These are phyloP conservation scores for Stigmatopora argus DNA, from an alignment of 2,113 vertebrate species.

Conservation along the genomic window DNA sequence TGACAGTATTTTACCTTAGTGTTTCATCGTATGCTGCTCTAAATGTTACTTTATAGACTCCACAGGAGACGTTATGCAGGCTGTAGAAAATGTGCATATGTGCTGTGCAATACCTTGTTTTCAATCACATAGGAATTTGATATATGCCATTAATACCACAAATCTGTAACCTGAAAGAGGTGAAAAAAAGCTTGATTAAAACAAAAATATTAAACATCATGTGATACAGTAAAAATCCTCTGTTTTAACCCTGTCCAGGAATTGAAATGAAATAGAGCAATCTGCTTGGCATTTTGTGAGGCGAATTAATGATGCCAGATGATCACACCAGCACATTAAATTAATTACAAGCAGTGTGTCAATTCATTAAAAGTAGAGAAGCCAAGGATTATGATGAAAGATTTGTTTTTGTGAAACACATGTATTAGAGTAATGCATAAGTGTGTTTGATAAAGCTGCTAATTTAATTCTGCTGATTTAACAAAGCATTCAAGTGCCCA, in stretches of 20 bases:
- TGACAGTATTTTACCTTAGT: conserved; percentile 12
- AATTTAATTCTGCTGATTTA: neutral
- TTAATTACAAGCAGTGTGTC: conserved; percentile 15
- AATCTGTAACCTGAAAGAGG: neutral
- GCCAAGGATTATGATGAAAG: conserved; percentile 16
- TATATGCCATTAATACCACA: neutral
- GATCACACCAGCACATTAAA: conserved; percentile 28
- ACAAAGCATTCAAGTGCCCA: neutral
- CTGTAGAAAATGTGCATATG: conserved; percentile 4
- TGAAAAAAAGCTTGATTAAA: neutral
- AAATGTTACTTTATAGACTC: conserved; percentile 50
- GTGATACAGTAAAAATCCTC: neutral
- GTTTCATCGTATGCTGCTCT: conserved; percentile 30
- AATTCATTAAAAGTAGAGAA: conserved; percentile 22
- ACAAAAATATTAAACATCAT: neutral
- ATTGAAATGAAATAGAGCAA: conserved; percentile 2
- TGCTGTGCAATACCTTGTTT: neutral
- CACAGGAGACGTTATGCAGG: conserved; percentile 21
- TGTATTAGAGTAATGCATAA: neutral
- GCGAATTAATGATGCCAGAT: conserved; percentile 22
- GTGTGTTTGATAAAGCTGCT: neutral
- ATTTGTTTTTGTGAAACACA: conserved; percentile 8
- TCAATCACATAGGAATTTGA: neutral
- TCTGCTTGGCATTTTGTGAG: conserved; percentile 13
- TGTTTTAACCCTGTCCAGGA: conserved; percentile 3